phyloP scores from a whole-genome alignment of 2,888 invertebrate species.

The Dasysyrphus albostriatus region DNA sequence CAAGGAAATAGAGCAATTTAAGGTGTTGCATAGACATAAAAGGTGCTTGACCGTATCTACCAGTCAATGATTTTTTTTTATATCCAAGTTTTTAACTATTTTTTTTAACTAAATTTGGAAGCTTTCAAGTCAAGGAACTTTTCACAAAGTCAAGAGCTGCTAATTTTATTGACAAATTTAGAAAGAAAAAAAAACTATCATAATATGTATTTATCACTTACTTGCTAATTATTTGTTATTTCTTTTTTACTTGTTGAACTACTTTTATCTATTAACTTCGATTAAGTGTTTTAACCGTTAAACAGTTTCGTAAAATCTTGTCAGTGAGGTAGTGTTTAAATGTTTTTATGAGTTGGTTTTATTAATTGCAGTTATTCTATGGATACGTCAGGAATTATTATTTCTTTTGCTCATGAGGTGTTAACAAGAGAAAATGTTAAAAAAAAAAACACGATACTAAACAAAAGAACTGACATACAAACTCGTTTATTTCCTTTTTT shows the following conservation, averaged over 20 bases:
- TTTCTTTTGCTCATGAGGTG: conserved; percentile 10
- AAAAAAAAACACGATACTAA: too few relatives aligned
- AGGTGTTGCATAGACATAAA: conserved; percentile 20
- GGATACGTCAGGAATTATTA: neutral
- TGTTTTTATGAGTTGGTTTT: neutral
- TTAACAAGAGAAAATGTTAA: conserved; percentile 1
- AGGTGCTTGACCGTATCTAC: conserved; percentile 36
- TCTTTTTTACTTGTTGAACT: neutral
- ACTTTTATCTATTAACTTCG: neutral
- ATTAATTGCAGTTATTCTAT: neutral
- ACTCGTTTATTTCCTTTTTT: neutral
- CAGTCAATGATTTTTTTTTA: neutral
- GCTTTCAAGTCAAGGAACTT: neutral
- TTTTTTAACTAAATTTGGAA: neutral
- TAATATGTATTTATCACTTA: neutral
- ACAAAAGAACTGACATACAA: conserved; percentile 36
- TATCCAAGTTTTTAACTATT: neutral
- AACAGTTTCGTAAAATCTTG: neutral
- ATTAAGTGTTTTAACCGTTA: conserved; percentile 19
- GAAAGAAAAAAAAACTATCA: neutral
- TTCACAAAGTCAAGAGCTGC: conserved; percentile 30
- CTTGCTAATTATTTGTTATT: neutral
- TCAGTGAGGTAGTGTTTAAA: neutral
- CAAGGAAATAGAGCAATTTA: conserved; percentile 63
- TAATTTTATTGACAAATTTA: conserved; percentile 15